Evolutionary conservation across 92 coral and sea anemone species (phyloP), one percentile per base, ranked within the genome.

Genomic region (Anthopleura xanthogrammica): DNA sequence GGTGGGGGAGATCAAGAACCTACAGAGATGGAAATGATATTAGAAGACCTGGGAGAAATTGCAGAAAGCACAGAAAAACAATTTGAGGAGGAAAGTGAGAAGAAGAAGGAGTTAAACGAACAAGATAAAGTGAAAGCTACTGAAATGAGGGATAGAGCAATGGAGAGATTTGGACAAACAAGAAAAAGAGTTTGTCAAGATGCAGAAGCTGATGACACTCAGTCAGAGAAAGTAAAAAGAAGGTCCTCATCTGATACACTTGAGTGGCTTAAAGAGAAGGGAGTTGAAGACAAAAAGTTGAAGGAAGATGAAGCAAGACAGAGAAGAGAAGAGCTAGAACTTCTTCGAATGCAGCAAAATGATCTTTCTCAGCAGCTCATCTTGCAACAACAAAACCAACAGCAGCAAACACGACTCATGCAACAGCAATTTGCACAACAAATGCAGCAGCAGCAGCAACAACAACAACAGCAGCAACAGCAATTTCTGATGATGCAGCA

Each of bases 21-120:
- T 6, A 11, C 65, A 14, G 20, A 16, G 5, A 11, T 60, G 4
- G 20, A 60, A n/a, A n/a, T n/a, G n/a, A n/a, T 90, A 42, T 24
- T 90, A 77, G 93, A 90, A 50, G 91, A 90, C 57, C 73, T 90
- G 66, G 83, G 78, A n/a, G 83, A 77, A 39, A 60, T 90, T 20
- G 87, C 77, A 52, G 81, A 71, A 14, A 89, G 76, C 41, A 70
- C 89, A 39, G 88, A 84, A 41, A 56, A 82, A 68, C 50, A 75
- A 88, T 22, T 43, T 3, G 72, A 64, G 39, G n/a, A 85, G 52
- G 82, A 62, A 76, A 85, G 70, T 68, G 86, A 72, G 39, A 65
- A 88, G 60, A 90, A 91, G 72, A 77, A 78, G 48, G 84, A 82
- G 20, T 75, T 80, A 52, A 88, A 79, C n/a, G 64, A 56, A 56